These are phyloP conservation scores for Drosophila bipectinata DNA, from an alignment of 1,140 invertebrate species.

Conservation along the genomic window DNA sequence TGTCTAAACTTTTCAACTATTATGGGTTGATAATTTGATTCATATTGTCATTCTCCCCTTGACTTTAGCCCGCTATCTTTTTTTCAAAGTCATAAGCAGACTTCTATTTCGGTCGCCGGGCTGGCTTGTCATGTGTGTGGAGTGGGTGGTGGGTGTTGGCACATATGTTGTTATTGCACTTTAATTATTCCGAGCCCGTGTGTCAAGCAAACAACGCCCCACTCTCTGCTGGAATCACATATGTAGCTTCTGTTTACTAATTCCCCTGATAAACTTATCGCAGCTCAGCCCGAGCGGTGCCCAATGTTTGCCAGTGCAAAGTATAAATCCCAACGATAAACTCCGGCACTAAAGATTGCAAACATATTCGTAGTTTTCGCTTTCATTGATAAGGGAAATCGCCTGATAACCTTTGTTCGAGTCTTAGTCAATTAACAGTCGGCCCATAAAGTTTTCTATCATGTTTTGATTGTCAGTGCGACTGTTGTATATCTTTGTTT, in stretches of 20 bases:
- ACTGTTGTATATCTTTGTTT: conserved; percentile 3
- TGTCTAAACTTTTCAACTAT: background rate
- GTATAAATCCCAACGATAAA: conserved; percentile 39
- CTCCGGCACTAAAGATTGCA: conserved; percentile 28
- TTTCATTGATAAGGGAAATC: conserved; percentile 46
- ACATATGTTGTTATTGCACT: conserved; percentile 38
- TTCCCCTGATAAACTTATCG: conserved; percentile 61
- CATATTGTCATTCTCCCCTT: background rate
- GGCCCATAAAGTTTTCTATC: conserved; percentile 18
- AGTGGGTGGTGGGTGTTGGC: conserved; percentile 13
- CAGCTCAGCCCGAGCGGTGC: conserved; percentile 1
- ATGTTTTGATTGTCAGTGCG: background rate
- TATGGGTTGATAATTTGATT: background rate
- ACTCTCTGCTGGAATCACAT: background rate
- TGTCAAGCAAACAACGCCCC: conserved; percentile 1
- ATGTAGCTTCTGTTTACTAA: conserved; percentile 28
- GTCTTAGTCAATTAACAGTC: conserved; percentile 36
- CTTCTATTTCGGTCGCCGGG: background rate
- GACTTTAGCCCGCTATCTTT: conserved; percentile 9
- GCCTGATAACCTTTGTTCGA: conserved; percentile 42
- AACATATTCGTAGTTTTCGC: conserved; percentile 28
- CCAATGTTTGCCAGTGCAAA: conserved; percentile 33
- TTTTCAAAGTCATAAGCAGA: conserved; percentile 21
- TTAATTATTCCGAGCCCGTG: conserved; percentile 23
- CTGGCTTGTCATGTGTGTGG: conserved; percentile 26